These are phyloP conservation scores for Capitulum mitella DNA, from an alignment of 2,888 invertebrate species.

Conservation along the genomic window DNA sequence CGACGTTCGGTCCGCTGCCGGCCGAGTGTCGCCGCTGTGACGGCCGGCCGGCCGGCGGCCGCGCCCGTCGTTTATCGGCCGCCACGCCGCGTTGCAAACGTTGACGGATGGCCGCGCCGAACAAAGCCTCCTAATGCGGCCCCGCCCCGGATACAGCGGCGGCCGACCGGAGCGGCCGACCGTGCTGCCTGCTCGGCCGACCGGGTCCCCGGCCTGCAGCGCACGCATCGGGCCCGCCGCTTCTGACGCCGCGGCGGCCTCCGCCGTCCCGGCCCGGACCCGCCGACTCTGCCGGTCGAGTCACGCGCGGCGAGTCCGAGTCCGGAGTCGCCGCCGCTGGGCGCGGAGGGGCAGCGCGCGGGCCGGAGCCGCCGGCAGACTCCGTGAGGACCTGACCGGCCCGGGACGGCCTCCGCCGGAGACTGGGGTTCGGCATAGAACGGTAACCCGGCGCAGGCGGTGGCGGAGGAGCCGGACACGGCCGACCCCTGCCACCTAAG, in stretches of 20 bases:
- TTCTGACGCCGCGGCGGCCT: too few relatives aligned
- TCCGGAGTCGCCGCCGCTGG: too few relatives aligned
- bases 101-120: background rate
- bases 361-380: background rate
- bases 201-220: too few relatives aligned
- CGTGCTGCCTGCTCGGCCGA: background rate
- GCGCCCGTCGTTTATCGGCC: background rate
- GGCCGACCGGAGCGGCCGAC: background rate
- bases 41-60: background rate
- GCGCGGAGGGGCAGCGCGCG: background rate
- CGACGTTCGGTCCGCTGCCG: too few relatives aligned
- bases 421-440: background rate
- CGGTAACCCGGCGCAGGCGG: background rate
- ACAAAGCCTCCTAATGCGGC: conserved; percentile 10
- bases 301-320: too few relatives aligned
- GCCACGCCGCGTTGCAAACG: background rate
- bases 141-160: background rate
- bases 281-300: too few relatives aligned
- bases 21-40: too few relatives aligned
- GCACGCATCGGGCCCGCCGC: too few relatives aligned
- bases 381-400: background rate
- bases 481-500: too few relatives aligned
- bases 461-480: background rate
- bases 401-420: background rate
- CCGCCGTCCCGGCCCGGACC: too few relatives aligned